Conservation (phyloP, 2,797 vertebrate genomes). For the Schizopygopsis malacanthus region DNA sequence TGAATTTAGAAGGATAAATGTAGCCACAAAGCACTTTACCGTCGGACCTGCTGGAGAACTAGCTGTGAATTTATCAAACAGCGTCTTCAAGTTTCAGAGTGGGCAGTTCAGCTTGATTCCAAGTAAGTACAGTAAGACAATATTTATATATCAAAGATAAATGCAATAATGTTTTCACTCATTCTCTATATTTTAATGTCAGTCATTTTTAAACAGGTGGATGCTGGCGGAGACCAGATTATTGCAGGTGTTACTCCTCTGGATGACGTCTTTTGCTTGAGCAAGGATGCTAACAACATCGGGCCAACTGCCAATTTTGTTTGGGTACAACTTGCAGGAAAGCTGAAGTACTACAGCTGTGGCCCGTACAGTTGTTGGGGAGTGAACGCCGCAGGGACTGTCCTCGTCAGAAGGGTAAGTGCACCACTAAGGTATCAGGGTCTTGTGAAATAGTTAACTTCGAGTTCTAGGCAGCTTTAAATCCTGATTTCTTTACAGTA, state of each 20-base stretch:
- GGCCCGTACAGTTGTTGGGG: conserved; percentile 64
- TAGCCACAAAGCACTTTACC: conserved; percentile 49
- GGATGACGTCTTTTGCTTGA: too few species aligned
- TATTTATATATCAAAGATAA: too few species aligned
- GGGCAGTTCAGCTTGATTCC: conserved; percentile 9
- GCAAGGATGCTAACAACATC: too few species aligned
- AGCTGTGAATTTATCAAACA: neutral
- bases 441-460: neutral
- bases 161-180: too few species aligned
- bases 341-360: conserved; percentile 56
- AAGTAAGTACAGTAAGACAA: too few species aligned
- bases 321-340: too few species aligned
- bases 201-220: too few species aligned
- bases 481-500: neutral
- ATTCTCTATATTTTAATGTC: too few species aligned
- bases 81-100: conserved; percentile 45
- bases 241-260: too few species aligned
- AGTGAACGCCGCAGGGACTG: neutral
- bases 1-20: neutral
- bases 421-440: too few species aligned
- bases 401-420: conserved; percentile 47
- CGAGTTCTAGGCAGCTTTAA: neutral
- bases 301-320: too few species aligned
- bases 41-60: conserved; percentile 60
- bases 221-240: too few species aligned